Percentiles rank a stretch among this genome's conserved stretches.
These are phyloP conservation scores for Leptestheria dahalacensis DNA, from an alignment of 1,140 invertebrate genomes.

Conservation along the genomic window DNA sequence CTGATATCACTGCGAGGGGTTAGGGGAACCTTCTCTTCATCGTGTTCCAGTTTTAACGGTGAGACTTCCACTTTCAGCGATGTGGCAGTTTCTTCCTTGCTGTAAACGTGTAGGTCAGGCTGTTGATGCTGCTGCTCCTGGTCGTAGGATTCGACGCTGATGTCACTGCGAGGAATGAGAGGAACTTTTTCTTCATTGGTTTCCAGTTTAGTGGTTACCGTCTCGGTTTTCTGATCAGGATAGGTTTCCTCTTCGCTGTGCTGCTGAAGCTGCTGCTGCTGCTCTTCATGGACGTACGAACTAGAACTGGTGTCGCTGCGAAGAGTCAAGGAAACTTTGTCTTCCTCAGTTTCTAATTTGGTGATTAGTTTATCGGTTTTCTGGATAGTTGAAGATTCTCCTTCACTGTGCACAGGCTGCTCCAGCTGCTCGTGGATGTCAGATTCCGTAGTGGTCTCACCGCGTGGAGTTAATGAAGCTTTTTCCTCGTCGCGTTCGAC, in stretches of 20 bases:
- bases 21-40: slow-evolving; percentile 25
- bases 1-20: slow-evolving; percentile 39
- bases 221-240: too few species aligned
- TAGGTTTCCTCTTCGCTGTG: too few species aligned
- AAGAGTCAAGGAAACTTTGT: not conserved
- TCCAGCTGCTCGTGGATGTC: too few species aligned
- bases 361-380: not conserved
- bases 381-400: not conserved
- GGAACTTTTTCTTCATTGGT: not conserved
- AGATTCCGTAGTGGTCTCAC: too few species aligned
- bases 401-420: not conserved
- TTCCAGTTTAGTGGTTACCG: not conserved
- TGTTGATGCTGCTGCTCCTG: slow-evolving; percentile 10
- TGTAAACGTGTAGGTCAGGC: not conserved
- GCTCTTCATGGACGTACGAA: not conserved
- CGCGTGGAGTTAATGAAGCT: too few species aligned
- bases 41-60: too few species aligned
- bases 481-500: too few species aligned
- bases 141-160: not conserved
- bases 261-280: not conserved
- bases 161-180: slow-evolving; percentile 1
- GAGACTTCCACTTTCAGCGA: not conserved
- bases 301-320: not conserved
- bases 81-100: not conserved
- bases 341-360: not conserved